These are phyloP conservation scores for Mythimna loreyi DNA, from an alignment of 2,888 invertebrate species.

Conservation along the genomic window DNA sequence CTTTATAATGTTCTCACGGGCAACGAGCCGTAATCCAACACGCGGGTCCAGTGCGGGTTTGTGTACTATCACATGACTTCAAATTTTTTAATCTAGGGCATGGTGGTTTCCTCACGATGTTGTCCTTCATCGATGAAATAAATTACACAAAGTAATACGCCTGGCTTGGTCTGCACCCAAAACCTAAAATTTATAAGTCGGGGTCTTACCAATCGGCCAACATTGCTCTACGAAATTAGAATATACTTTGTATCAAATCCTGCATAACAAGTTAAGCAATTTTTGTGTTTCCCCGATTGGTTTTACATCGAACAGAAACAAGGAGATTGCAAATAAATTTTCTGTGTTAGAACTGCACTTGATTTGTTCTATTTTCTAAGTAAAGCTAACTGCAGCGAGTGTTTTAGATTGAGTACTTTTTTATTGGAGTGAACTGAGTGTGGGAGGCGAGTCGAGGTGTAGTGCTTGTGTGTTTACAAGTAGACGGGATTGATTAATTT, in stretches of 20 bases:
- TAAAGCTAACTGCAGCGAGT: constrained; percentile 36
- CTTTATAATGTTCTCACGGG: no score
- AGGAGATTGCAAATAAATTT: constrained; percentile 40
- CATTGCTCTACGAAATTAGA: constrained; percentile 83
- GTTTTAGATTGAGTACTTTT: constrained; percentile 50
- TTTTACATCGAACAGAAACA: constrained; percentile 22
- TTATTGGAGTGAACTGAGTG: constrained; percentile 33
- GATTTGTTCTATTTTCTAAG: constrained; percentile 45
- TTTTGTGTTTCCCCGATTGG: constrained; percentile 44
- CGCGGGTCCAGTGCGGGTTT: no score
- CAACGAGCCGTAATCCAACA: no score
- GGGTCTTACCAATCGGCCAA: no score
- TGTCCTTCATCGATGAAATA: no score
- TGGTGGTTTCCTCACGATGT: no score
- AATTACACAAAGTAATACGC: no score
- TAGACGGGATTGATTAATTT: constrained; percentile 8
- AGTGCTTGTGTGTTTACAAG: constrained; percentile 4
- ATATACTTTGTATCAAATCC: constrained; percentile 81
- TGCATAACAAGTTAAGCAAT: constrained; percentile 72
- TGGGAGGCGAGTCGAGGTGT: constrained; percentile 9
- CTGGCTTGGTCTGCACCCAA: no score
- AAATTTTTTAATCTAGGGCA: no score
- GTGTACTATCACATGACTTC: no score
- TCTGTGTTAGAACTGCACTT: constrained; percentile 23
- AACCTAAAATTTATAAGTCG: no score